A percentile compares a stretch with the other conserved stretches of the same genome.
These are phyloP conservation scores for Crotalus helleri DNA, from an alignment of 2,113 vertebrate species.

Conservation along the genomic window DNA sequence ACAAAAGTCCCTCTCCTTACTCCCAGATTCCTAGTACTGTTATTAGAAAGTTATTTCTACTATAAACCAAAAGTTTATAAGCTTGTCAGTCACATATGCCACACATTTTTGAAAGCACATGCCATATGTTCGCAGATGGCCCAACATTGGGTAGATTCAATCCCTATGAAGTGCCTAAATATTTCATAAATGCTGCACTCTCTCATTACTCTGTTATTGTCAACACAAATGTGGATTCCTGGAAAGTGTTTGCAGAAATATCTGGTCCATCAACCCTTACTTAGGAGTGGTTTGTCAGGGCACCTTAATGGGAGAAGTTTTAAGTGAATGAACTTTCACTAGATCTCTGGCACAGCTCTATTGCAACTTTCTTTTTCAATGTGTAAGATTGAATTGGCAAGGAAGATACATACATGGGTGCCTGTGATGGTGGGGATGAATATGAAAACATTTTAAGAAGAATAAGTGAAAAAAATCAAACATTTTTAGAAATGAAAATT, in stretches of 20 bases:
- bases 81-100: conserved; percentile 51
- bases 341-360: conserved; percentile 84
- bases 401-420: background rate
- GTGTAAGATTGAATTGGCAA: conserved; percentile 72
- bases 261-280: conserved; percentile 84
- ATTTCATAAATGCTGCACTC: conserved; percentile 89
- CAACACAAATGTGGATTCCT: conserved; percentile 96
- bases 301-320: conserved; percentile 85
- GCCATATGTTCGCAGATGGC: conserved; percentile 88
- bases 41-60: conserved; percentile 63
- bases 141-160: conserved; percentile 80
- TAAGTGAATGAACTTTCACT: conserved; percentile 84
- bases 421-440: conserved; percentile 45
- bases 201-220: conserved; percentile 92
- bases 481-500: conserved; percentile 54
- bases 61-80: conserved; percentile 48
- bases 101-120: conserved; percentile 60
- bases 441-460: conserved; percentile 53
- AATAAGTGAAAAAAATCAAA: background rate
- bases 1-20: background rate
- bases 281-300: conserved; percentile 56
- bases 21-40: background rate
- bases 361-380: conserved; percentile 73
- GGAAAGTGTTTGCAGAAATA: conserved; percentile 92
- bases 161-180: conserved; percentile 88